phyloP scores from a whole-genome alignment of 2,797 vertebrate species.

The Propithecus deckenii region DNA sequence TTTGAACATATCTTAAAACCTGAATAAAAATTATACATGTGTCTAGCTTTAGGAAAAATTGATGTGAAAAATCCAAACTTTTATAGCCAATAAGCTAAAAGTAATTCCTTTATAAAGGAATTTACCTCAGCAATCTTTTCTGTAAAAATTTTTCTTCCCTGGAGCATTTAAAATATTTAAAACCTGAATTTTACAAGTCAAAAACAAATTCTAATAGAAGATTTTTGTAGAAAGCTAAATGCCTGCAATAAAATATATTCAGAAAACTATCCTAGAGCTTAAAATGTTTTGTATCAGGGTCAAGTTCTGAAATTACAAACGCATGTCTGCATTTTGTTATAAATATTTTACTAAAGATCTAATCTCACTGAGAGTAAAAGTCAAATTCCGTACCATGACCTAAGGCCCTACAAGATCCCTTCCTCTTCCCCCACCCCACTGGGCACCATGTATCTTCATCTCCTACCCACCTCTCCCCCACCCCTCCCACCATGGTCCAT shows the following conservation, averaged over 20 bases:
- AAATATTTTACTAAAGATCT: slow-evolving; percentile 74
- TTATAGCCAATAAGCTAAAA: not conserved
- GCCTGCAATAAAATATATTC: slow-evolving; percentile 29
- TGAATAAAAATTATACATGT: not conserved
- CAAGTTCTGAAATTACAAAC: slow-evolving; percentile 62
- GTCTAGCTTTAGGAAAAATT: slow-evolving; percentile 29
- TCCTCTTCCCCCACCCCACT: not conserved
- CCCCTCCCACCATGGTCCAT: not conserved
- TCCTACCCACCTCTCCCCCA: not conserved
- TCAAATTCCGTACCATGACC: slow-evolving; percentile 62
- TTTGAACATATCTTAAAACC: not conserved
- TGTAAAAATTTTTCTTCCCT: not conserved
- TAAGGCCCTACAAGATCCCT: not conserved
- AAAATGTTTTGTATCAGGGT: slow-evolving; percentile 34
- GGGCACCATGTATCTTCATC: not conserved
- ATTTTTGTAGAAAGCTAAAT: slow-evolving; percentile 28
- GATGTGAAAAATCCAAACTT: not conserved
- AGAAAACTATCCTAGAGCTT: slow-evolving; percentile 5
- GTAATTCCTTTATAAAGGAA: not conserved
- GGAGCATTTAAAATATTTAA: slow-evolving; percentile 43
- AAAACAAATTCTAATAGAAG: slow-evolving; percentile 34
- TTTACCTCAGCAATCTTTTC: not conserved
- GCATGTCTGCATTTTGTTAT: slow-evolving; percentile 39
- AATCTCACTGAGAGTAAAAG: slow-evolving; percentile 59
- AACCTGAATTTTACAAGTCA: slow-evolving; percentile 42